Evolutionary conservation across 2,113 vertebrate genomes (phyloP), one percentile per base, ranked within the genome.

Genomic region (Myrmophylax atrothorax): DNA sequence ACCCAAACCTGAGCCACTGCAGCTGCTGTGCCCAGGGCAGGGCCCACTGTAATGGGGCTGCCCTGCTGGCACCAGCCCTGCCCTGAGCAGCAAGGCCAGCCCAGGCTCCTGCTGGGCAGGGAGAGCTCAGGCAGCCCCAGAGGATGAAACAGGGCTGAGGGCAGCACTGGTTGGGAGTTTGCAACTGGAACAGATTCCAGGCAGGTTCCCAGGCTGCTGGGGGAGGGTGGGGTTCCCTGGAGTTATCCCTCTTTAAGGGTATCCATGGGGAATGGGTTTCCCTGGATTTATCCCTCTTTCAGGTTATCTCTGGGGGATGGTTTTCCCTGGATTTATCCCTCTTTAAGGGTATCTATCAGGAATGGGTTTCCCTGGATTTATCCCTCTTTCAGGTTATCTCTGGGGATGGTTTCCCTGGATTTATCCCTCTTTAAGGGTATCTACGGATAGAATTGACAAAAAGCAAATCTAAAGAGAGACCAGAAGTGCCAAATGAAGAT

Each of bases 41-140:
- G 55, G 33, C 15, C 83, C 91, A 90, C 60, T 97, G n/a, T 64
- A 85, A 92, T 91, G 44, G 95, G 66, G 64, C 84, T 5, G 22
- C 47, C 58, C 84, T 28, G 58, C 83, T 37, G 9, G 58, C 74
- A 74, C 42, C 74, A 66, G 60, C 87, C 59, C 8, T 26, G 81
- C 73, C 37, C 8, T 49, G 69, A 64, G 7, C 67, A 14, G 50
- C 22, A 52, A 28, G 56, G 53, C 11, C n/a, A 60, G 76, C 60
- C 66, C 78, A 70, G 77, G 25, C 75, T 72, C 91, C 55, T 1
- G 18, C 87, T 67, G 89, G 70, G 92, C 81, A 69, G 74, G 68
- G 33, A 44, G 7, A 77, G 64, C 89, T 47, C 9, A 37, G 85
- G 76, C 31, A 14, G 89, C 91, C 90, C 87, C 96, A 7, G 60